Evolutionary conservation across 2,888 invertebrate genomes (phyloP).

Genomic region (Sinotaia quadrata): DNA sequence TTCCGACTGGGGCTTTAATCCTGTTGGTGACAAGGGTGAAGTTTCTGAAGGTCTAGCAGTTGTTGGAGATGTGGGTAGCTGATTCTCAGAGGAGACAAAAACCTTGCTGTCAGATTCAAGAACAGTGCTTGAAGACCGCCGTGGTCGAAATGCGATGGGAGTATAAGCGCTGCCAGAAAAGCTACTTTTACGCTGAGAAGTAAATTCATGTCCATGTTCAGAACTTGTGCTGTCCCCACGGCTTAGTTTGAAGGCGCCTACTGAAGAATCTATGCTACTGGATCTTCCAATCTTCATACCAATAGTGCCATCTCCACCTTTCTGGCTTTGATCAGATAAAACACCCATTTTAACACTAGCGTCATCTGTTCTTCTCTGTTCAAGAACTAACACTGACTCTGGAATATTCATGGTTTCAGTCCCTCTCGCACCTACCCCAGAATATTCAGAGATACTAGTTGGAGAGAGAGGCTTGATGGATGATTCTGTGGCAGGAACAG

Average conservation of each 20-base stretch:
- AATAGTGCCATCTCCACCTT: background rate
- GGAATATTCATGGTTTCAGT: background rate
- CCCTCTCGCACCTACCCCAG: background rate
- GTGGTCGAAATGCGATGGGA: slow-evolving; percentile 33
- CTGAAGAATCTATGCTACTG: slow-evolving; percentile 11
- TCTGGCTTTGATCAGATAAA: background rate
- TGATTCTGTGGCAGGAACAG: background rate
- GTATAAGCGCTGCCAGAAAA: slow-evolving; percentile 37
- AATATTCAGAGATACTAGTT: background rate
- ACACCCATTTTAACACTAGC: background rate
- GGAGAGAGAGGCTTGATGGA: background rate
- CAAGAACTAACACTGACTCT: background rate
- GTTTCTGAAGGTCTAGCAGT: background rate
- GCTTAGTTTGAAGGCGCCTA: slow-evolving; percentile 5
- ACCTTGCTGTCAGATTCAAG: slow-evolving; percentile 18
- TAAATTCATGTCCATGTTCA: background rate
- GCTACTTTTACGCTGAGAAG: slow-evolving; percentile 27
- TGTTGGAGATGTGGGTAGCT: background rate
- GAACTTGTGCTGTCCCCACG: slow-evolving; percentile 22
- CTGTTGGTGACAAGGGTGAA: background rate
- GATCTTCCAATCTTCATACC: background rate
- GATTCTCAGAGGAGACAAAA: background rate
- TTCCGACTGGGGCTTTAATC: background rate
- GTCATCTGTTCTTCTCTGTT: background rate
- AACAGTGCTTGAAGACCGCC: slow-evolving; percentile 18